phyloP scores from a whole-genome alignment of 2,113 vertebrate species.

The Istiophorus platypterus region DNA sequence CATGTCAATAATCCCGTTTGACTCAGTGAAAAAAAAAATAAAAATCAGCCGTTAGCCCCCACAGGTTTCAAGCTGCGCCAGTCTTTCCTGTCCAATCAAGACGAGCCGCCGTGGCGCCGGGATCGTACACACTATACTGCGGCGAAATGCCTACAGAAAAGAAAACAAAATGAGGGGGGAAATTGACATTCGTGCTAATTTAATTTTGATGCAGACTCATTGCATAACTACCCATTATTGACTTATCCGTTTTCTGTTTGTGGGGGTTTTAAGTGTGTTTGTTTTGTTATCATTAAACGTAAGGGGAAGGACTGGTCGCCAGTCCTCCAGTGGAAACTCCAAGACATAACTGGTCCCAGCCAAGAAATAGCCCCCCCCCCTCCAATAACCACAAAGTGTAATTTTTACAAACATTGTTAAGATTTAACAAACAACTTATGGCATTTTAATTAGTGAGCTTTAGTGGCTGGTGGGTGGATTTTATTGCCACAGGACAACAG shows the following conservation, averaged over 20 bases:
- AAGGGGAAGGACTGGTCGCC: background rate
- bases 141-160: conserved; percentile 15
- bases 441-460: background rate
- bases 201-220: background rate
- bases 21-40: conserved; percentile 27
- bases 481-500: too few relatives aligned
- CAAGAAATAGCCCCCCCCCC: conserved; percentile 1
- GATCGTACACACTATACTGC: conserved; percentile 29
- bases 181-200: background rate
- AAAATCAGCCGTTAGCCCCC: background rate
- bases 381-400: too few relatives aligned
- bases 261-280: too few relatives aligned
- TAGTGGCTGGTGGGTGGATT: background rate
- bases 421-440: background rate
- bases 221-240: background rate
- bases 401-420: conserved; percentile 2
- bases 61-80: conserved; percentile 35
- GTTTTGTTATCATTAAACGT: background rate
- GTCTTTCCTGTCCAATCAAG: background rate
- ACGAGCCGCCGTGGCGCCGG: background rate
- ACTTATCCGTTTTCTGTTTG: background rate
- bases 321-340: background rate
- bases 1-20: conserved; percentile 20
- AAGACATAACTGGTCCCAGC: background rate
- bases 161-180: background rate